Conservation (phyloP, 2,888 invertebrate species). For the Dendrolimus pini region DNA sequence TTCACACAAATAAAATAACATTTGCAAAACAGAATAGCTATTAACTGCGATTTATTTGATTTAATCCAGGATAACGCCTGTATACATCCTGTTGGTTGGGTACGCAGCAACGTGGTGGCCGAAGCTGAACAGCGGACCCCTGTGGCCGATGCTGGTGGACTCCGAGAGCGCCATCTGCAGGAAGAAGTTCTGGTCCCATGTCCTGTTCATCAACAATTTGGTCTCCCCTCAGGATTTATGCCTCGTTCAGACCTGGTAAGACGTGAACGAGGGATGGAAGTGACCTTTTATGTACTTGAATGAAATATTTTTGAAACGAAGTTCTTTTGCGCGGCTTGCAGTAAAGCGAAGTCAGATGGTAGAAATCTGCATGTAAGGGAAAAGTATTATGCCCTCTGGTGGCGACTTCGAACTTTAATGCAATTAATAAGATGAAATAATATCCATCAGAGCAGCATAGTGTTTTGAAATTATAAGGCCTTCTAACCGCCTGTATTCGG, state of each 20-base stretch:
- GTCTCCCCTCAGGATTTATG: constrained; percentile 39
- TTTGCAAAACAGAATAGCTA: no score
- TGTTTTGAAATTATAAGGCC: no score
- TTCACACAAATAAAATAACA: no score
- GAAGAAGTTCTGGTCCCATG: constrained; percentile 46
- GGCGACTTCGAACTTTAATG: no score
- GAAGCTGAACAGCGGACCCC: constrained; percentile 30
- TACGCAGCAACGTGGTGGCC: constrained; percentile 49
- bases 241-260: constrained; percentile 49
- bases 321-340: no score
- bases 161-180: constrained; percentile 37
- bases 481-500: no score
- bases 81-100: constrained; percentile 39
- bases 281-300: background rate
- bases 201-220: constrained; percentile 46
- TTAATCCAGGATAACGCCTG: constrained; percentile 35
- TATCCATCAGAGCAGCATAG: no score
- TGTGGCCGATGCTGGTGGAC: constrained; percentile 38
- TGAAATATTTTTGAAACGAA: background rate
- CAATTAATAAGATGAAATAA: no score
- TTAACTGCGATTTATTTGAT: no score
- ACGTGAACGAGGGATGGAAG: background rate
- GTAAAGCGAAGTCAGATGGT: no score
- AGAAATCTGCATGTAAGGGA: no score
- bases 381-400: no score